Evolutionary conservation across 2,888 invertebrate species (phyloP).

Genomic region (Pheosia gnoma): DNA sequence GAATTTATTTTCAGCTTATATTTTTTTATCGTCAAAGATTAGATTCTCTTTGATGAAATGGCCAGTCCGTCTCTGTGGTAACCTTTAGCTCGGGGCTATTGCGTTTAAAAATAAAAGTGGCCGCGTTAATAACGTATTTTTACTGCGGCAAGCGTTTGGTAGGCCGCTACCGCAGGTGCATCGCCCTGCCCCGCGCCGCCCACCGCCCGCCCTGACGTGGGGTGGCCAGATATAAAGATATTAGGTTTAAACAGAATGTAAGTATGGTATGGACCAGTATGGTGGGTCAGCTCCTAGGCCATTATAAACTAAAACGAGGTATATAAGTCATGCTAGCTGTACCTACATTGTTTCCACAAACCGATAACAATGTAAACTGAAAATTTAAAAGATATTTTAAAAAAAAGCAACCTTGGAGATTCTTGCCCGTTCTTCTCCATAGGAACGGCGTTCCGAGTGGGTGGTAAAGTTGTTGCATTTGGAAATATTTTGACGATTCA

Average conservation of each 20-base stretch:
- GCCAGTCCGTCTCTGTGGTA: constrained; percentile 65
- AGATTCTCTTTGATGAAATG: constrained; percentile 7
- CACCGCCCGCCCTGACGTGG: constrained; percentile 29
- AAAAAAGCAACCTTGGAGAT: too few relatives aligned
- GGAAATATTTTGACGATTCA: too few relatives aligned
- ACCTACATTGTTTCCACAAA: too few relatives aligned
- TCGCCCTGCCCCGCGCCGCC: constrained; percentile 53
- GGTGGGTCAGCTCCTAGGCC: background rate
- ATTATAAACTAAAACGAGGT: too few relatives aligned
- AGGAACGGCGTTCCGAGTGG: too few relatives aligned
- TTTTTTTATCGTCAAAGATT: constrained; percentile 2
- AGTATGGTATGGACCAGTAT: background rate
- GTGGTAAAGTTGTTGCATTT: too few relatives aligned
- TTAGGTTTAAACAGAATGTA: too few relatives aligned
- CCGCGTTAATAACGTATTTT: constrained; percentile 79
- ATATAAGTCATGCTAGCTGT: too few relatives aligned
- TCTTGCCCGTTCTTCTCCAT: too few relatives aligned
- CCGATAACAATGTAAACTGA: too few relatives aligned
- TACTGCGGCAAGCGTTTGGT: constrained; percentile 59
- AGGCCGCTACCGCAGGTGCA: constrained; percentile 70
- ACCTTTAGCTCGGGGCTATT: constrained; percentile 82
- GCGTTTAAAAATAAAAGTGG: constrained; percentile 80
- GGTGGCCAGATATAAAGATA: background rate
- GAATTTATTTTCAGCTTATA: too few relatives aligned
- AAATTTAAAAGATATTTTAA: too few relatives aligned